Evolutionary conservation across 2,888 invertebrate species (phyloP).

Genomic region (Phortica okadai): DNA sequence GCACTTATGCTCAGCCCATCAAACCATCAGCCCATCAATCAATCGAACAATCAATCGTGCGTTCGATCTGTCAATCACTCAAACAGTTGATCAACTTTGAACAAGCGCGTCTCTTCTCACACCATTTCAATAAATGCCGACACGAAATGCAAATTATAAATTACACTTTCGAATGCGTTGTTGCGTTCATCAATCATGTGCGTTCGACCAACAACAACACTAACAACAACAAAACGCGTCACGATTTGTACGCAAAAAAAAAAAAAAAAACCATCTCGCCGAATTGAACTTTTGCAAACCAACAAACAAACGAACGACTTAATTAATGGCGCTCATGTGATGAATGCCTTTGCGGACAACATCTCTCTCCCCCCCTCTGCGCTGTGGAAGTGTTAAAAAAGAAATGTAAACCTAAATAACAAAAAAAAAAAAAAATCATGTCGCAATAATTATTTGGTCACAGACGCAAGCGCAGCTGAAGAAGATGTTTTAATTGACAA

Average conservation of each 20-base stretch:
- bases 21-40: neutral
- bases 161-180: slow-evolving; percentile 3
- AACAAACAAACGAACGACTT: neutral
- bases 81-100: slow-evolving; percentile 7
- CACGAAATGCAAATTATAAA: slow-evolving; percentile 9
- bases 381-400: neutral
- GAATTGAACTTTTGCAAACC: neutral
- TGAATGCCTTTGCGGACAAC: neutral
- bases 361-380: neutral
- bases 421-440: neutral
- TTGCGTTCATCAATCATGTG: neutral
- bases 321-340: neutral
- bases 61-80: neutral
- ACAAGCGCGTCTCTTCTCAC: neutral
- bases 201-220: neutral
- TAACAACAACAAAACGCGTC: neutral
- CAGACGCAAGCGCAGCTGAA: neutral
- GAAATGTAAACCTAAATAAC: neutral
- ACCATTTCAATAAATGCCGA: slow-evolving; percentile 3
- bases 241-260: neutral
- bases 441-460: neutral
- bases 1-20: neutral
- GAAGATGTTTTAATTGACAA: neutral
- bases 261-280: neutral
- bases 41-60: neutral